Evolutionary conservation across 2,113 vertebrate genomes (phyloP).

Genomic region (Gobiocypris rarus): DNA sequence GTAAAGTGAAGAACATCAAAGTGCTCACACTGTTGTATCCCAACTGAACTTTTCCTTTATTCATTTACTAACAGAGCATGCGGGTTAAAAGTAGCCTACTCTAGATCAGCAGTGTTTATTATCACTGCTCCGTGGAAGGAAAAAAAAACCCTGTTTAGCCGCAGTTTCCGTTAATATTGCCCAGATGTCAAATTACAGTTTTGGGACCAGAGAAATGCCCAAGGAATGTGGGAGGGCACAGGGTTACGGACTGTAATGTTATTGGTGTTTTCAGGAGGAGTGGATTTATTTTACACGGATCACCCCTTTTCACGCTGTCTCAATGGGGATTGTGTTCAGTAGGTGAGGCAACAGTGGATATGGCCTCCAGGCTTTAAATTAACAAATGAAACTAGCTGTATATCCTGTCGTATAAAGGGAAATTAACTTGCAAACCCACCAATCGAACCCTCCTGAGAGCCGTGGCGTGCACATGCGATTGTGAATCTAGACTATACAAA

Average conservation of each 20-base stretch:
- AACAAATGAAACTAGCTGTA: slow-evolving; percentile 11
- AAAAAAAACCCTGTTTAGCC: slow-evolving; percentile 45
- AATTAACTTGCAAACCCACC: background rate
- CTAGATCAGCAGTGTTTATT: slow-evolving; percentile 47
- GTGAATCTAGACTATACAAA: slow-evolving; percentile 16
- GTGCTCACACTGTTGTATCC: background rate
- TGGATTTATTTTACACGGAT: slow-evolving; percentile 32
- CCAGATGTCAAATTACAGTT: slow-evolving; percentile 63
- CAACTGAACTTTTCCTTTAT: slow-evolving; percentile 14
- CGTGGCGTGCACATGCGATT: background rate
- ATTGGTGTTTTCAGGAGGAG: slow-evolving; percentile 51
- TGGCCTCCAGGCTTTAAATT: slow-evolving; percentile 17
- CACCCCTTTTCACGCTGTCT: slow-evolving; percentile 16
- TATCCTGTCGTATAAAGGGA: slow-evolving; percentile 26
- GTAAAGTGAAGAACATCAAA: background rate
- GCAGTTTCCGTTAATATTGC: slow-evolving; percentile 53
- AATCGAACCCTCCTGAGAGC: background rate
- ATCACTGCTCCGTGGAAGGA: slow-evolving; percentile 44
- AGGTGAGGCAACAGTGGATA: background rate
- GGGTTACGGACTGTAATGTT: slow-evolving; percentile 52
- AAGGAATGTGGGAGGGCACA: slow-evolving; percentile 60
- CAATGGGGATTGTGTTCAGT: slow-evolving; percentile 37
- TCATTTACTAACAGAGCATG: slow-evolving; percentile 1
- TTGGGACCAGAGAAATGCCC: slow-evolving; percentile 53
- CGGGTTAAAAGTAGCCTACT: slow-evolving; percentile 28